Percentiles rank a stretch among this genome's conserved stretches.
phyloP scores from a whole-genome alignment of 2,113 vertebrate genomes.

The Pantherophis guttatus region DNA sequence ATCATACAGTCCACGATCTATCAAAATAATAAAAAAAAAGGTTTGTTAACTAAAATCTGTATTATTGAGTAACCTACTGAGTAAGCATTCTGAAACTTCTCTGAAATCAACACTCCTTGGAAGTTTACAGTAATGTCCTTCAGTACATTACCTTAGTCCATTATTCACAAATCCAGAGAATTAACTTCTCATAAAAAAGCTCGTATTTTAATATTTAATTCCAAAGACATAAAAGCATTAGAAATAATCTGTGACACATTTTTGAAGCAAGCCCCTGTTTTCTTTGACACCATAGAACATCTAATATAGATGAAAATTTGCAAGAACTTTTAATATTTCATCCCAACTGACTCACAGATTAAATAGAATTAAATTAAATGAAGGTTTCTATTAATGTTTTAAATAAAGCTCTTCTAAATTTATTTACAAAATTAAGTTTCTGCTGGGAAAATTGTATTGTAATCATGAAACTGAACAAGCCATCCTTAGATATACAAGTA shows the following conservation, averaged over 20 bases:
- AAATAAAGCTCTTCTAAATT: neutral
- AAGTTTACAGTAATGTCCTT: neutral
- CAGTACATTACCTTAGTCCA: neutral
- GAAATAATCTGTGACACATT: neutral
- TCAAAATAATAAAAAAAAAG: conserved; percentile 18
- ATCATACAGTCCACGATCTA: conserved; percentile 81
- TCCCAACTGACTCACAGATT: neutral
- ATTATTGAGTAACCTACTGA: too few relatives aligned
- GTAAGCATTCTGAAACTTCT: neutral
- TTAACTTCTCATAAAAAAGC: neutral
- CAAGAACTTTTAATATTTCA: neutral
- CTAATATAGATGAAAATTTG: neutral
- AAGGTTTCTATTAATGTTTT: neutral
- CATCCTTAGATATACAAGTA: neutral
- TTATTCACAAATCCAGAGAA: neutral
- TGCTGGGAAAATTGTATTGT: neutral
- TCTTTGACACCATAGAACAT: neutral
- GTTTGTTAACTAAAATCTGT: neutral
- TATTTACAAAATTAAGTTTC: neutral
- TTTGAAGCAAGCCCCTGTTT: neutral
- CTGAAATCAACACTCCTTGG: neutral
- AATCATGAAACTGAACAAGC: neutral
- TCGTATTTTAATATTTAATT: neutral
- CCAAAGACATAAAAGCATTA: neutral
- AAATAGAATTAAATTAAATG: neutral